A percentile compares a stretch with the other conserved stretches of the same genome.
phyloP scores from a whole-genome alignment of 2,113 vertebrate genomes.

The Arothron firmamentum region DNA sequence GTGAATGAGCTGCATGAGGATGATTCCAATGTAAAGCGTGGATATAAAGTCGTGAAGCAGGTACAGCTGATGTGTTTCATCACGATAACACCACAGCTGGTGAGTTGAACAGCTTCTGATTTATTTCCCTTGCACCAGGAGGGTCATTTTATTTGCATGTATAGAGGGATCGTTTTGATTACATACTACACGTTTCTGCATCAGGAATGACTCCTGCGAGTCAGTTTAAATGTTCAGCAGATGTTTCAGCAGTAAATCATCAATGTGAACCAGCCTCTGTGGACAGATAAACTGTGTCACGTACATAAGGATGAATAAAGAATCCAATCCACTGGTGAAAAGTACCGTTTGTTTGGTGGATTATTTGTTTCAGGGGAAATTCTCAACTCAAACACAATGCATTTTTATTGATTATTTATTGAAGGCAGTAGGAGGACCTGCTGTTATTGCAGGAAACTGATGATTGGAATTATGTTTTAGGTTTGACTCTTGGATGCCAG shows the following conservation, averaged over 20 bases:
- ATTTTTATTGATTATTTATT: not conserved
- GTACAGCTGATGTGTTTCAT: conserved; percentile 47
- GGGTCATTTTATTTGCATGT: conserved; percentile 67
- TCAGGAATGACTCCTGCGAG: conserved; percentile 64
- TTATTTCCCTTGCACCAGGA: conserved; percentile 55
- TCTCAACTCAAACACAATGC: conserved; percentile 3
- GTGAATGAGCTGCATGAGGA: conserved; percentile 29
- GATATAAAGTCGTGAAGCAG: conserved; percentile 18
- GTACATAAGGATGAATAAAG: conserved; percentile 23
- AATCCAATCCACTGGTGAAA: conserved; percentile 15
- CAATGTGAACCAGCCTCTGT: conserved; percentile 41
- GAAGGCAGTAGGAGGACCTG: not conserved
- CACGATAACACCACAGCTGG: conserved; percentile 63
- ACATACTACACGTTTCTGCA: conserved; percentile 58
- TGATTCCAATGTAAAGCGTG: conserved; percentile 30
- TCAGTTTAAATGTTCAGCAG: conserved; percentile 63
- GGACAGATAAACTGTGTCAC: conserved; percentile 40
- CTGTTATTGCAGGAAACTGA: conserved; percentile 20
- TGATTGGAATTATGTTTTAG: conserved; percentile 3
- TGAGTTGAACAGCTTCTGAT: conserved; percentile 59
- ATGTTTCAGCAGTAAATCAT: conserved; percentile 65
- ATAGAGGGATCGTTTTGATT: conserved; percentile 67
- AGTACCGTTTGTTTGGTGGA: conserved; percentile 12
- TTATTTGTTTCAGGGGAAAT: conserved; percentile 19
- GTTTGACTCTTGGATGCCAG: conserved; percentile 8